phyloP scores from a whole-genome alignment of 2,113 vertebrate species.

The Pseudonaja textilis region DNA sequence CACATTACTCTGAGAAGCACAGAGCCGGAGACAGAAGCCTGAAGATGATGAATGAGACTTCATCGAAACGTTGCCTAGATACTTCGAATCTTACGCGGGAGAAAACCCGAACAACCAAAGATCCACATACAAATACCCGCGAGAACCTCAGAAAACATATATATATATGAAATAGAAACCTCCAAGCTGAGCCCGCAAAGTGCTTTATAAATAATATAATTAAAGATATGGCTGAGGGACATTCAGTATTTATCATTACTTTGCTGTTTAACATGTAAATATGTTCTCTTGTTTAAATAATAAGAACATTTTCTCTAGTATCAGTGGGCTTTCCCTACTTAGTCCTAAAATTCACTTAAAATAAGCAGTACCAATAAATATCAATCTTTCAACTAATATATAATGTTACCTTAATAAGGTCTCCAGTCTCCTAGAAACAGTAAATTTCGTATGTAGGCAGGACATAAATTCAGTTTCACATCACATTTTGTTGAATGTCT shows the following conservation, averaged over 20 bases:
- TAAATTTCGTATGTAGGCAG: constrained; percentile 55
- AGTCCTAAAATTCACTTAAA: constrained; percentile 77
- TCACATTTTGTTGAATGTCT: constrained; percentile 32
- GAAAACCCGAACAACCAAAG: no score
- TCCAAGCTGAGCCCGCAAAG: constrained; percentile 34
- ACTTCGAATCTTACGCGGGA: no score
- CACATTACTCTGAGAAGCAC: no score
- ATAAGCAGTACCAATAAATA: constrained; percentile 78
- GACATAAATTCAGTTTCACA: constrained; percentile 32
- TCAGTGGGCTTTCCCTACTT: constrained; percentile 72
- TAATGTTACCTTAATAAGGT: constrained; percentile 70
- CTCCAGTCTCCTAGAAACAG: constrained; percentile 59
- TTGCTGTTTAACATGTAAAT: constrained; percentile 70
- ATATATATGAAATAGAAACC: constrained; percentile 37
- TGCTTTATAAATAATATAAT: constrained; percentile 71
- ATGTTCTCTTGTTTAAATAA: constrained; percentile 69
- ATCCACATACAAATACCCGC: no score
- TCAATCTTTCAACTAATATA: constrained; percentile 73
- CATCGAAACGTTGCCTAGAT: no score
- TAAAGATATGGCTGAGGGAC: constrained; percentile 67
- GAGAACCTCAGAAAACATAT: no score
- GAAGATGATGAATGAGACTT: no score
- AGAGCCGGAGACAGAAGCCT: no score
- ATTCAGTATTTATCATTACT: constrained; percentile 55
- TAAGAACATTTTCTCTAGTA: constrained; percentile 73